These are phyloP conservation scores for Thamnaconus septentrionalis DNA, from an alignment of 2,113 vertebrate genomes.

Conservation along the genomic window DNA sequence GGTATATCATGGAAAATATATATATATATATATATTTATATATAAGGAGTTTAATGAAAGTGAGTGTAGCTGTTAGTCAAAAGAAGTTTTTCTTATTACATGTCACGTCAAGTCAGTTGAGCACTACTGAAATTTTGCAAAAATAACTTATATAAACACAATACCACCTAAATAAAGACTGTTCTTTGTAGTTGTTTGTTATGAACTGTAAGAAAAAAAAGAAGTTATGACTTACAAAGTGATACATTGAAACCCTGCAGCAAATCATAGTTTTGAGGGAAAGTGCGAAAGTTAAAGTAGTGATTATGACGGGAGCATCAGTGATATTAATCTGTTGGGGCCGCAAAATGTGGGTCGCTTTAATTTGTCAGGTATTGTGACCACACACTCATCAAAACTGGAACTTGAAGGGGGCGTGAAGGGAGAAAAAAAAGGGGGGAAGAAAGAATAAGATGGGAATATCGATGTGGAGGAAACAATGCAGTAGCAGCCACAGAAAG, in stretches of 20 bases:
- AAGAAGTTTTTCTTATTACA: no score
- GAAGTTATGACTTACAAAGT: neutral
- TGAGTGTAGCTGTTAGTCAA: no score
- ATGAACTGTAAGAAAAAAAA: no score
- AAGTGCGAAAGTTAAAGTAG: constrained; percentile 12
- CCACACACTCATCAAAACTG: constrained; percentile 7
- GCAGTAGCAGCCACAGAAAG: constrained; percentile 45
- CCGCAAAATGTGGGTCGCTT: neutral
- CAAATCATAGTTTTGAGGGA: constrained; percentile 2
- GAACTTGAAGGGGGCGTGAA: constrained; percentile 11
- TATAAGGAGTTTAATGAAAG: no score
- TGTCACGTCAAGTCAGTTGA: no score
- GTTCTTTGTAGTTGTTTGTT: no score
- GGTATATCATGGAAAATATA: no score
- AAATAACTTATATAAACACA: no score
- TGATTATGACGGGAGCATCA: constrained; percentile 11
- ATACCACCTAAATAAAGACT: no score
- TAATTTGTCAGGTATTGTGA: constrained; percentile 33
- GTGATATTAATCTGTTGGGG: constrained; percentile 13
- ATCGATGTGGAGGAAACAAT: constrained; percentile 42
- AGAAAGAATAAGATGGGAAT: constrained; percentile 25
- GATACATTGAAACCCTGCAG: neutral
- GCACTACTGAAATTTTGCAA: no score
- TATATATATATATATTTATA: no score
- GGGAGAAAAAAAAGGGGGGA: constrained; percentile 4